Base-by-base conservation (phyloP, 2,888 invertebrate species). In the Malthinus seriepunctatus region DNA sequence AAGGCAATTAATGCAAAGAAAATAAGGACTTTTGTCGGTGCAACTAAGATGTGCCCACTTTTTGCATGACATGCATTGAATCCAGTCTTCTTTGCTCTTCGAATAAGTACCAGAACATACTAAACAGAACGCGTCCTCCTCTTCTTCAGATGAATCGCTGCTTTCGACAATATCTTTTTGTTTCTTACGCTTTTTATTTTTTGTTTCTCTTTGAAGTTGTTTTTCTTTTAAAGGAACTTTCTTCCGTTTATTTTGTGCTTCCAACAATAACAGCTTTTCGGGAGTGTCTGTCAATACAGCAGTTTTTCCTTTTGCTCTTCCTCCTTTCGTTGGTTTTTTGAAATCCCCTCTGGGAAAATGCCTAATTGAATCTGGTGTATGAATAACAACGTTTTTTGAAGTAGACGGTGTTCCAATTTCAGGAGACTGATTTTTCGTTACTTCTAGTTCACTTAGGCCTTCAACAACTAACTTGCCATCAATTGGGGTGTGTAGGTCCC, bases 251-350 rank as follows among this genome's bases (percentile, higher is more conserved):
- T 8, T n/a, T 34, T n/a, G 8, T 2, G 34, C n/a, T 34, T 34
- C n/a, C 34, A 34, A 48, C 33, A 33, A 4, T 9, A n/a, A 4
- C 15, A 31, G 33, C 35, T 14, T 34, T 34, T 9, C 34, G 9
- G 34, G 34, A 34, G 34, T 34, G 34, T 5, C 34, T n/a, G 34
- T 34, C n/a, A 34, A 34, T 9, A 34, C n/a, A 34, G 34, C 34
- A 34, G 34, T 9, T 34, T 33, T 5, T 11, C 8, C 33, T 34
- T 11, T 34, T 48, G 14, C 33, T 48, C 48, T 14, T 32, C 34
- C 8, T 8, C 12, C n/a, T 11, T 12, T 33, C 38, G 34, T n/a
- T 62, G 62, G 52, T 51, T 56, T 23, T 64, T 61, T n/a, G 58
- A 62, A 34, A 64, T 58, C 34, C 8, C 9, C 34, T 34, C n/a